Percentiles rank a stretch among this genome's conserved stretches.
These are phyloP conservation scores for Osmerus eperlanus DNA, from an alignment of 2,113 vertebrate genomes.

Conservation along the genomic window DNA sequence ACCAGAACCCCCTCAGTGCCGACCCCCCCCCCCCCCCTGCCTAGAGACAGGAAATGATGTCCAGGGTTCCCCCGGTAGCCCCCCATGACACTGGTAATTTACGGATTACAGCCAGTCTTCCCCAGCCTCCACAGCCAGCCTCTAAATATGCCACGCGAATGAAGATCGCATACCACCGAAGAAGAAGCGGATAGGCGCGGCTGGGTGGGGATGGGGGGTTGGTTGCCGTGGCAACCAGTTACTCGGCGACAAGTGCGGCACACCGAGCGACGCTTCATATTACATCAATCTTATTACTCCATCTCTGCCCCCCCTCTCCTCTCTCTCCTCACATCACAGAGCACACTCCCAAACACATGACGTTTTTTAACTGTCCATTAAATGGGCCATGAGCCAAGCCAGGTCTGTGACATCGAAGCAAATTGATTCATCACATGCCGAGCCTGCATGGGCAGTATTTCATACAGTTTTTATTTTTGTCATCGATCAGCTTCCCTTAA, in stretches of 20 bases:
- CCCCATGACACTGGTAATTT: neutral
- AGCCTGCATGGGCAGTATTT: too few relatives aligned
- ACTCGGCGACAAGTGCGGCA: conserved; percentile 62
- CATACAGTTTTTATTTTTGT: too few relatives aligned
- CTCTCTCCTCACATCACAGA: conserved; percentile 19
- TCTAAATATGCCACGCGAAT: conserved; percentile 45
- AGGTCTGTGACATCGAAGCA: too few relatives aligned
- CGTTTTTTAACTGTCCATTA: too few relatives aligned
- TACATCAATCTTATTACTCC: conserved; percentile 57
- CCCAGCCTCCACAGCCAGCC: conserved; percentile 34
- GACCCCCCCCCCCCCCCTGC: too few relatives aligned
- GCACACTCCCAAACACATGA: neutral
- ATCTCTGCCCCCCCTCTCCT: conserved; percentile 24
- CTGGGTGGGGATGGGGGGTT: neutral
- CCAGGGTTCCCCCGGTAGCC: too few relatives aligned
- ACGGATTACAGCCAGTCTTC: conserved; percentile 30
- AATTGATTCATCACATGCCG: too few relatives aligned
- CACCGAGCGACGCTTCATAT: conserved; percentile 47
- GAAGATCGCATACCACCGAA: conserved; percentile 41
- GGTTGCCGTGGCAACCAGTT: conserved; percentile 66
- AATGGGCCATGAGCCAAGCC: too few relatives aligned
- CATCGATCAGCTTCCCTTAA: too few relatives aligned
- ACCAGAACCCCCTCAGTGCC: too few relatives aligned
- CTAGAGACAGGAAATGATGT: too few relatives aligned
- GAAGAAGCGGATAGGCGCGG: conserved; percentile 3